Percentiles rank a stretch among this genome's conserved stretches.
These are phyloP conservation scores for Drosophila mayri DNA, from an alignment of 1,140 invertebrate species.

Conservation along the genomic window DNA sequence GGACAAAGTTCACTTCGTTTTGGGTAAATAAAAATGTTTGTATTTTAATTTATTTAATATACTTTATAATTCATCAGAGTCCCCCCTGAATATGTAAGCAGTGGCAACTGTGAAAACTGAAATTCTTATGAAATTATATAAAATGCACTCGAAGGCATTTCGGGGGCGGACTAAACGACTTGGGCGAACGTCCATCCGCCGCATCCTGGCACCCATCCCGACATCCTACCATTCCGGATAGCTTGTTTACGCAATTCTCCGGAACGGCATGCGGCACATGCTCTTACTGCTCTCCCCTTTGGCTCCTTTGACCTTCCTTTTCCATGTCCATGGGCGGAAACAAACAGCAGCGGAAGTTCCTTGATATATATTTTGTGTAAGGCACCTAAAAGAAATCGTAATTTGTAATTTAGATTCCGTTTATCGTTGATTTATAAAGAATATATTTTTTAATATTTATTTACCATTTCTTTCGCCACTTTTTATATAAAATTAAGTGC, in stretches of 20 bases:
- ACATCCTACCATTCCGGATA: background rate
- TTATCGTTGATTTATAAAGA: no score
- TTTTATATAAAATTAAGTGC: background rate
- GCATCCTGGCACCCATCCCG: background rate
- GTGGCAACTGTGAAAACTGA: slow-evolving; percentile 36
- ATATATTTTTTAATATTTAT: background rate
- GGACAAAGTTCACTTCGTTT: background rate
- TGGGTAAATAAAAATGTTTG: background rate
- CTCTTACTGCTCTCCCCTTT: background rate
- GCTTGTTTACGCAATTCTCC: slow-evolving; percentile 29
- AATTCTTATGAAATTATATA: slow-evolving; percentile 54
- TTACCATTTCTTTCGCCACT: background rate
- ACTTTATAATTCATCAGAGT: background rate
- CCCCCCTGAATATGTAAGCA: slow-evolving; percentile 13
- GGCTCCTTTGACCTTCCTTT: background rate
- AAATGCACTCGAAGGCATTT: slow-evolving; percentile 56
- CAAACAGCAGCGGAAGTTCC: background rate
- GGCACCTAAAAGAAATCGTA: slow-evolving; percentile 4
- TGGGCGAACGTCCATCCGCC: slow-evolving; percentile 3
- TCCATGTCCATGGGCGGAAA: background rate
- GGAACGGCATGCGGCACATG: background rate
- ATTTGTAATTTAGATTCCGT: slow-evolving; percentile 21
- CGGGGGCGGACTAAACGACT: slow-evolving; percentile 4
- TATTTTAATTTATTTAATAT: background rate
- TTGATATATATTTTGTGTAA: background rate